Evolutionary conservation across 2,888 invertebrate species (phyloP), one percentile per base, ranked within the genome.

Genomic region (Cerastoderma edule): DNA sequence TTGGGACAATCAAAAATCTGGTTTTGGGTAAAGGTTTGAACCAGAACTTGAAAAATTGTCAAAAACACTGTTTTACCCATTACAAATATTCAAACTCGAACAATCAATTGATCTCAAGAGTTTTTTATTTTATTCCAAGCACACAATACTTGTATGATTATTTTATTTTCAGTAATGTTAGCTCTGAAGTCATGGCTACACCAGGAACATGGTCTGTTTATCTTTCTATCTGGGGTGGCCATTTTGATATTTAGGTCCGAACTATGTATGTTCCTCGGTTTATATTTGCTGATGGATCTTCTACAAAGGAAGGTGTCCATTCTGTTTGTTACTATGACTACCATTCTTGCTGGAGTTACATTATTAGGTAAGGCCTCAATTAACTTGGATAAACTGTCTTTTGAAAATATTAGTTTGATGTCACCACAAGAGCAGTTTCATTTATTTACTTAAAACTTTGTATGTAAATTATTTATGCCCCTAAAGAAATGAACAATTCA

Each of bases 171-270:
- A 98, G 99, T 97, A 53, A 93, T 99, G 69, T 93, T 97, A 87
- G 97, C 98, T 30, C 94, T 97, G 88, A 95, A 96, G 84, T 96
- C 95, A 90, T 98, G 98, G 98, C 92, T 99, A 76, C 95, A 95
- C 83, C 95, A 96, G 80, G 95, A 95, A 88, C 95, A 95, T 84
- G 94, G 94, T 88, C 94, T 94, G 84, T 98, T 97, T 91, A 95
- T 98, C 63, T 94, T 96, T 92, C 95, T 95, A 83, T 96, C 98
- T n/a, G 98, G 96, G 48, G 95, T 96, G 83, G 95, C 97, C 54
- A 96, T 97, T 77, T 94, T 99, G 72, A 95, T 99, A 91, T 98
- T 99, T 93, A 95, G 99, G 90, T 95, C 96, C 33, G 99, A 99
- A 93, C 94, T 99, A 75, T 95, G 95, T 2, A 94, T 99, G 90